These are phyloP conservation scores for Falco naumanni DNA, from an alignment of 2,797 vertebrate genomes.

Conservation along the genomic window DNA sequence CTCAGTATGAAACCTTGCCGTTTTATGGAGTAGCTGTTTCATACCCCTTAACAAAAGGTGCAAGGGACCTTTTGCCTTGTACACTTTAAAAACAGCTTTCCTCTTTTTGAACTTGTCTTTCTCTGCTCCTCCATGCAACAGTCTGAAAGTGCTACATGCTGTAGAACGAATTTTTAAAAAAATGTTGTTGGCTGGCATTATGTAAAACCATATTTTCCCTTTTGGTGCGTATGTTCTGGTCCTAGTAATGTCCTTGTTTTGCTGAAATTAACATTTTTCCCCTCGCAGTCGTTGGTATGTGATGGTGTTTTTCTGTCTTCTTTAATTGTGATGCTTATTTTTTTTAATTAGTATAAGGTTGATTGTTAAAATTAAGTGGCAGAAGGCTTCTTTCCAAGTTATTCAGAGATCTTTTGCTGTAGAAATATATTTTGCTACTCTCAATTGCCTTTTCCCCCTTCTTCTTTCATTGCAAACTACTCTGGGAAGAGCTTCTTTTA, in stretches of 20 bases:
- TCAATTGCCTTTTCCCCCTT: conserved; percentile 72
- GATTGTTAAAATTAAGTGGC: conserved; percentile 70
- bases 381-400: conserved; percentile 62
- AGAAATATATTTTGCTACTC: conserved; percentile 75
- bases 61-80: not conserved
- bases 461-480: conserved; percentile 81
- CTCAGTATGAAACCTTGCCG: not conserved
- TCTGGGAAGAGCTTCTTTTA: conserved; percentile 76
- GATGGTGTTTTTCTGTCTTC: conserved; percentile 62
- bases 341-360: conserved; percentile 61
- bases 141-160: conserved; percentile 26
- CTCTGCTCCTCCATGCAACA: conserved; percentile 11
- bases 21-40: conserved; percentile 5
- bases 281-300: conserved; percentile 45
- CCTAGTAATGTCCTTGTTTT: conserved; percentile 64
- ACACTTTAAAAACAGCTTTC: not conserved
- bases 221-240: conserved; percentile 65
- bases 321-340: conserved; percentile 34
- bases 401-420: conserved; percentile 68
- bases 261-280: conserved; percentile 64
- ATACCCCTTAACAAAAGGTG: not conserved
- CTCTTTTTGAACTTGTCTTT: conserved; percentile 4
- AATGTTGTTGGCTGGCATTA: conserved; percentile 52
- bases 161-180: not conserved
- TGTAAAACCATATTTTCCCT: conserved; percentile 66